Evolutionary conservation across 2,797 vertebrate species (phyloP), one percentile per base, ranked within the genome.

Genomic region (Molossus molossus): DNA sequence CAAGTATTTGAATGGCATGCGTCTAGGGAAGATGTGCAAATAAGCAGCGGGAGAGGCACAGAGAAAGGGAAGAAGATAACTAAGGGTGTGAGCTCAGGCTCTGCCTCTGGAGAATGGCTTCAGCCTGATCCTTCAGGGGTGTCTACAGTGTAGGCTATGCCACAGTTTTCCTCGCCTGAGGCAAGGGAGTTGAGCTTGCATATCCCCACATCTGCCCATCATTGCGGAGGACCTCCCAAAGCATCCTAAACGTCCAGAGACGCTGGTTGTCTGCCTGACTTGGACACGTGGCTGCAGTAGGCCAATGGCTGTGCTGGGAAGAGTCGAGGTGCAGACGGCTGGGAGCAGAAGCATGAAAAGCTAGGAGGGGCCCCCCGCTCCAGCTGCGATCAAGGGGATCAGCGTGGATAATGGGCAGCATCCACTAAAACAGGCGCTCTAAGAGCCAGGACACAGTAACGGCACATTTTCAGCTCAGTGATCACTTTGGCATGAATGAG

Each of bases 371-470:
- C 40, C 27, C 58, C 15, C 8, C 84, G 27, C 55, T 10, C 14
- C 2, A 21, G 12, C 25, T 3, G 72, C 11, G 17, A 6, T 11
- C 2, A 1, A 53, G 37, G 9, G 17, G 6, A 29, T 4, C 37
- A 9, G 3, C 6, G 14, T 45, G 17, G 27, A 33, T 33, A 48
- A 53, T 13, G 7, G 58, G 33, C 6, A 79, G 5, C 12, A 33
- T 29, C 27, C 23, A 64, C 2, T 0, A 9, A 1, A 40, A 9
- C 1, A 40, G 21, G 15, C 5, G 1, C 17, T 57, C 33, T 48
- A n/a, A 62, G 9, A 55, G 53, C 8, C 20, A 64, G 7, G 23
- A 40, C 14, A 45, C 1, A 72, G 72, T 33, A 50, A 85, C 45
- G 11, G 0, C 11, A 48, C 40, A n/a, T 17, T 48, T 37, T 53